phyloP scores from a whole-genome alignment of 1,140 invertebrate species.

The Drosophila nigrodunni region DNA sequence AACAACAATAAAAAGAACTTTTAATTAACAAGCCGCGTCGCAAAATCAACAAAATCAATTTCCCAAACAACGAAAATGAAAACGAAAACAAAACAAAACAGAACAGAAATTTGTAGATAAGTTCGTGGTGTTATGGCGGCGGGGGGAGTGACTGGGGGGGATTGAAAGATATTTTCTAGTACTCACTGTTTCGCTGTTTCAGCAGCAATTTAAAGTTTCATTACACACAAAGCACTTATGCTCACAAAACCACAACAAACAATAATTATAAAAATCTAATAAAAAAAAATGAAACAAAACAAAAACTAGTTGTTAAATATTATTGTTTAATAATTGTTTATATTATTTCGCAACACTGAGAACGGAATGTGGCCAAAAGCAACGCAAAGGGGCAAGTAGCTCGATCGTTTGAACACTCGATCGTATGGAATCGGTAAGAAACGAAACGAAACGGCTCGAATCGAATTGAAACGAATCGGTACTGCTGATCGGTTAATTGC shows the following conservation, averaged over 20 bases:
- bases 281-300: constrained; percentile 9
- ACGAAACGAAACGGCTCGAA: no score
- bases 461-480: not conserved
- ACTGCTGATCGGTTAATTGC: not conserved
- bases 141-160: no score
- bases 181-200: not conserved
- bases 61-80: constrained; percentile 25
- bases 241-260: constrained; percentile 13
- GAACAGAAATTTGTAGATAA: constrained; percentile 29
- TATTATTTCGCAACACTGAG: not conserved
- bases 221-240: constrained; percentile 36
- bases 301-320: not conserved
- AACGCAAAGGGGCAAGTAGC: not conserved
- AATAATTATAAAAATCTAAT: not conserved
- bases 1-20: constrained; percentile 28
- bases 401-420: not conserved
- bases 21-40: constrained; percentile 39
- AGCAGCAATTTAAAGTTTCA: constrained; percentile 6
- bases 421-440: no score
- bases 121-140: not conserved
- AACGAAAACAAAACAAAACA: constrained; percentile 19
- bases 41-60: constrained; percentile 52
- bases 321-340: constrained; percentile 5
- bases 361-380: not conserved
- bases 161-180: constrained; percentile 4